Evolutionary conservation across 2,888 invertebrate genomes (phyloP).

Genomic region (Morinoia aosen): DNA sequence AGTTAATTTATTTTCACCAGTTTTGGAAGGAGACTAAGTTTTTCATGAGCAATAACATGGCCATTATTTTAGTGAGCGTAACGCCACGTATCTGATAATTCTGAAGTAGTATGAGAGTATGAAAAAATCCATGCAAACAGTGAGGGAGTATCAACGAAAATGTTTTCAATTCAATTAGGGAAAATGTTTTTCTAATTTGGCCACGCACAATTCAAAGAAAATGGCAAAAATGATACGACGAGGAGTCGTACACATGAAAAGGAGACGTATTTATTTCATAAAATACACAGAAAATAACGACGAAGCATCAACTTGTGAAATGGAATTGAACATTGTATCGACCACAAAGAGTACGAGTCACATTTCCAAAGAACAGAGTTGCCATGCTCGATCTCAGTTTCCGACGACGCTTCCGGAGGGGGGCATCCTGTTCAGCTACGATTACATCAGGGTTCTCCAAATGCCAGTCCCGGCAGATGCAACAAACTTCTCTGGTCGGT

Average conservation of each 20-base stretch:
- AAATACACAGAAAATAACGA: neutral
- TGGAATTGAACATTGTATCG: neutral
- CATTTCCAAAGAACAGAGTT: neutral
- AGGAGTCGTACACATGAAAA: neutral
- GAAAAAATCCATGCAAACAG: too few relatives aligned
- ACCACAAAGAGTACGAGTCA: neutral
- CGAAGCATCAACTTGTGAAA: neutral
- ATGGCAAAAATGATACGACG: too few relatives aligned
- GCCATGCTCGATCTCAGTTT: neutral
- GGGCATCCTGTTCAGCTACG: conserved; percentile 6
- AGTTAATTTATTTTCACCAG: too few relatives aligned
- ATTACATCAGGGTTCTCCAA: conserved; percentile 1
- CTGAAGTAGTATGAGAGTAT: too few relatives aligned
- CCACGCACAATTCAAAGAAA: too few relatives aligned
- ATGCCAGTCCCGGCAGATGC: neutral
- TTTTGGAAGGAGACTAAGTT: too few relatives aligned
- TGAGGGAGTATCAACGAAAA: too few relatives aligned
- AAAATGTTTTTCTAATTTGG: too few relatives aligned
- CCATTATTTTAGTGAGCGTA: too few relatives aligned
- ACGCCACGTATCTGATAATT: too few relatives aligned
- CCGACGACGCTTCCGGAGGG: neutral
- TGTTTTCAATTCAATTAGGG: too few relatives aligned
- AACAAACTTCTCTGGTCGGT: neutral
- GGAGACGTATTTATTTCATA: neutral
- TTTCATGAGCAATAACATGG: too few relatives aligned